Base-by-base conservation (phyloP, 2,797 vertebrate species). In the Typhlichthys subterraneus region DNA sequence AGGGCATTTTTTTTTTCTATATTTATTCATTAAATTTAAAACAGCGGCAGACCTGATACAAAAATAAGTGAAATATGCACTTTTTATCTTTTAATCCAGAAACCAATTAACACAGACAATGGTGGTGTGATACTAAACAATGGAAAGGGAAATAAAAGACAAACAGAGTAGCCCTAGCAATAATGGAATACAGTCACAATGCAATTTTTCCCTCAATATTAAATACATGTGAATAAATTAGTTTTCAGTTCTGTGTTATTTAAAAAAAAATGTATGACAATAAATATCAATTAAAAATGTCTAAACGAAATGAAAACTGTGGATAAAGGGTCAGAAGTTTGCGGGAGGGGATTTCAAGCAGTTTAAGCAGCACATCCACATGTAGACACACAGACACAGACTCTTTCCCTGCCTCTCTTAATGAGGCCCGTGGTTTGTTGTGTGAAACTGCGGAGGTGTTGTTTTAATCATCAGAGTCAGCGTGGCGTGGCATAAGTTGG, bases 391-490 rank as follows among this genome's bases (percentile, higher is more conserved):
- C 15, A 48, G 38, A 33, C 54, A 42, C 53, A 8, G 23, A 14
- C 10, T 14, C 33, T 4, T 12, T 9, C 4, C 52, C 65, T 63
- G 60, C 54, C 62, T 56, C 2, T 45, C 62, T 70, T 88, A 87
- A 86, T 86, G 73, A 88, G 74, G 65, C 65, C 80, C 45, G 62
- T 73, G 79, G 80, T 84, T 86, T 87, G 89, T 85, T 85, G 86
- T 86, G 79, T 64, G 76, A 81, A 77, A 86, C 70, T 82, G 85
- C 19, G 59, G 87, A 88, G 87, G 89, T 89, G 89, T 90, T 69
- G 65, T 85, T 91, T 88, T 88, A 90, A 91, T 91, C 89, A 89
- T 82, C 69, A 73, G 69, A 90, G 86, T 75, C 83, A 88, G 74
- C 82, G 90, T 84, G 77, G 79, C 88, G 79, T 90, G 84, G 86